phyloP scores from a whole-genome alignment of 1,140 invertebrate species.

The Ephestia elutella region DNA sequence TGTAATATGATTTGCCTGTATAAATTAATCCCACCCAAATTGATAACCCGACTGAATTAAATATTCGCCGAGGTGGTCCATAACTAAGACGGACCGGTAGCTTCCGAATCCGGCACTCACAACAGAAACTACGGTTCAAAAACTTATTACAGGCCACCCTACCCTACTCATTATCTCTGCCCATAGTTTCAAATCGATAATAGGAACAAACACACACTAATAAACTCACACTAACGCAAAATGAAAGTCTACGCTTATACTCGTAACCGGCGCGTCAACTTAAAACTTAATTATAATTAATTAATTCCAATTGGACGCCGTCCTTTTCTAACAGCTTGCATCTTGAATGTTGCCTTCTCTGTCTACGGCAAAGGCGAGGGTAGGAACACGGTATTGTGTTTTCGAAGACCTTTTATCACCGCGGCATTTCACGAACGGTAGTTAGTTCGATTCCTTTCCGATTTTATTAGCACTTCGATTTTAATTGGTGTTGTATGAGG shows the following conservation, averaged over 20 bases:
- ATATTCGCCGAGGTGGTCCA: constrained; percentile 3
- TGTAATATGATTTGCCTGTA: constrained; percentile 1
- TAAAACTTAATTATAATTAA: constrained; percentile 87
- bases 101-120: background rate
- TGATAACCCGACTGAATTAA: constrained; percentile 18
- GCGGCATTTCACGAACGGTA: constrained; percentile 65
- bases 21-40: constrained; percentile 8
- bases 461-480: constrained; percentile 52
- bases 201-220: constrained; percentile 49
- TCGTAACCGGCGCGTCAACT: constrained; percentile 78
- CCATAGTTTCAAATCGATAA: constrained; percentile 68
- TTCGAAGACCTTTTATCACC: constrained; percentile 71
- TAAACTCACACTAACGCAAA: constrained; percentile 57
- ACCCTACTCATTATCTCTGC: constrained; percentile 70
- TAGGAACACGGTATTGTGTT: constrained; percentile 66
- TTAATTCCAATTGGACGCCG: constrained; percentile 77
- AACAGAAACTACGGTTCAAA: constrained; percentile 42
- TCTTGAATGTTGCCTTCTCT: constrained; percentile 51
- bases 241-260: constrained; percentile 68
- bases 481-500: constrained; percentile 19
- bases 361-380: constrained; percentile 50
- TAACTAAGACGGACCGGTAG: background rate
- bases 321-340: constrained; percentile 51
- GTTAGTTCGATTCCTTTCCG: constrained; percentile 65
- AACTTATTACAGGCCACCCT: constrained; percentile 66